These are phyloP conservation scores for Ptyas mucosa DNA, from an alignment of 2,113 vertebrate species.

Conservation along the genomic window DNA sequence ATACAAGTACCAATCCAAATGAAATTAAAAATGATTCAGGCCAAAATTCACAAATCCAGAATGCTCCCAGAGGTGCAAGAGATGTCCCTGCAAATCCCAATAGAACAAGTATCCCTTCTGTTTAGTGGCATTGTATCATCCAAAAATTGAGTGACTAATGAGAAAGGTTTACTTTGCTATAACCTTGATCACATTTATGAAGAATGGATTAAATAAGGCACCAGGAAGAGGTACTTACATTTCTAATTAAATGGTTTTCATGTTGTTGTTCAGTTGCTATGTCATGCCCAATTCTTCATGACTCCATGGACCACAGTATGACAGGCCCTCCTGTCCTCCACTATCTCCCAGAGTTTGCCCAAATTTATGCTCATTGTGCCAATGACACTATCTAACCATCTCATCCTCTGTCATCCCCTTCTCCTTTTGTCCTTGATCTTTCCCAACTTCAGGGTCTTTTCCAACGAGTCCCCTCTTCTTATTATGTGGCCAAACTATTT, in stretches of 20 bases:
- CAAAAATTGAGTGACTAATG: background rate
- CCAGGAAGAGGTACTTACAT: background rate
- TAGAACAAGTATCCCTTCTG: background rate
- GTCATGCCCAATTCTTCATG: background rate
- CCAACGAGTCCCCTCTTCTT: background rate
- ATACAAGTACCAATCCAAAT: background rate
- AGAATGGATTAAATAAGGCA: background rate
- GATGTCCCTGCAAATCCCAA: background rate
- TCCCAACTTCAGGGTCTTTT: background rate
- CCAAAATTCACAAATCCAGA: background rate
- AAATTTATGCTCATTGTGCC: background rate
- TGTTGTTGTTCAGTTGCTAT: background rate
- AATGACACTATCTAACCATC: background rate
- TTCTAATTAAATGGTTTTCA: background rate
- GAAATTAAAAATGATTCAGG: background rate
- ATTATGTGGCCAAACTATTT: background rate
- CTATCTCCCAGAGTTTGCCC: background rate
- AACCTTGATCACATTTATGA: background rate
- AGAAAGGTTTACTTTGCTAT: background rate
- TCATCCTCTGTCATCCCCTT: background rate
- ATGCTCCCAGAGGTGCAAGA: background rate
- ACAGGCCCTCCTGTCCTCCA: background rate
- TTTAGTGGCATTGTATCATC: background rate
- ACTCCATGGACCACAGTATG: background rate
- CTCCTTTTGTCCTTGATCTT: background rate